Base-by-base conservation (phyloP, 2,797 vertebrate genomes). In the Allobates femoralis region DNA sequence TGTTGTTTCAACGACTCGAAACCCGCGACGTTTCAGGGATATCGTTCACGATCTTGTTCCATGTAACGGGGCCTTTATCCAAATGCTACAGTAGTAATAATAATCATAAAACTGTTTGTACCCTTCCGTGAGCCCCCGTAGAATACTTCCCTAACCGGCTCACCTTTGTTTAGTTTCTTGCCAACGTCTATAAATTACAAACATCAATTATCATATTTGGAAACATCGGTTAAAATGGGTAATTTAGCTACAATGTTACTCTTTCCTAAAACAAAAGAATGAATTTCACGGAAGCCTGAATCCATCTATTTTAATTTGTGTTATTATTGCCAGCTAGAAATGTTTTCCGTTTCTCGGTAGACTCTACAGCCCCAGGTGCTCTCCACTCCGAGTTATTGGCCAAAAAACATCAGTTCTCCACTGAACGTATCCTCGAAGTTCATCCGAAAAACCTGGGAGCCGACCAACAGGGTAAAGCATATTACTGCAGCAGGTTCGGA, bases 231-330 rank as follows among this genome's bases (percentile, higher is more conserved):
- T 53, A 30, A 30, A 53, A 76, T 18, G 8, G 5, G 0, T 3
- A 55, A 58, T 78, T 37, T 37, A 23, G 37, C 32, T 62, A 21
- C 71, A 50, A 12, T 64, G 69, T 30, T 74, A 30, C 58, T 32
- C 78, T 23, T 60, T 66, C 10, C 32, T 55, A 53, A 51, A 73
- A 18, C n/a, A 60, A 53, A 81, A 64, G 53, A 79, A 34, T 26
- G 77, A 66, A 76, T 58, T 75, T 60, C 53, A 84, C 67, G 51
- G 88, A 53, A 74, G 79, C 86, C 83, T 50, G 18, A 46, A 81
- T 84, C 79, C 86, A 83, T 83, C 85, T 79, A 67, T 83, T 88
- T 79, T 83, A 86, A 89, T 90, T 86, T 87, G 67, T 85, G 88
- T 79, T 83, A 89, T 86, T 83, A 90, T 86, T 89, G 26, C 84